Evolutionary conservation across 2,113 vertebrate species (phyloP), one percentile per base, ranked within the genome.

Genomic region (Nymphicus hollandicus): DNA sequence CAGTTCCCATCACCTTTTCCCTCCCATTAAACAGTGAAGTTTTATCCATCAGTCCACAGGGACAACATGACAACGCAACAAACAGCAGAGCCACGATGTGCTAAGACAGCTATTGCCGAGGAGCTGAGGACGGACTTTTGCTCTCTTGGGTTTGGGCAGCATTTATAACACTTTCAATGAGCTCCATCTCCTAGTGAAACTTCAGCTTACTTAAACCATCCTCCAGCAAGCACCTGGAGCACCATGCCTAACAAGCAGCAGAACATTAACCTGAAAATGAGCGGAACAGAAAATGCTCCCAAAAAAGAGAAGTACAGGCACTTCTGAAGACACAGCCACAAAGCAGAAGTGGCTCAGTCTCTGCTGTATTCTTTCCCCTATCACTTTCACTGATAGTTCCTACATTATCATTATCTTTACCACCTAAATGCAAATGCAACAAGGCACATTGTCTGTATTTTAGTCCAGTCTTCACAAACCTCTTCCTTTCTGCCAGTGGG

Each of bases 11-110:
- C 47, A 68, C 18, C 20, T 68, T 89, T 74, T 49, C n/a, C n/a
- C 37, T 89, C 2, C 1, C 35, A 60, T 69, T 64, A 43, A 83
- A 71, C 11, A 68, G 25, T 14, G n/a, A 74, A 13, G 12, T 69
- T 81, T 79, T 39, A 78, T n/a, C 65, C 3, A 0, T 53, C 64
- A 78, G 41, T 27, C 37, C 1, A 0, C 69, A 87, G 65, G 41
- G 37, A 58, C 50, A 0, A 0, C 27, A 39, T 85, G 84, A 81
- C 22, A 70, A 77, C 0, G 0, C 29, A 49, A 77, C 39, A 70
- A 77, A 66, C 33, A 44, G 46, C 78, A 88, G 88, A 82, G 50
- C 43, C 7, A 1, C 1, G 1, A 52, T 31, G 52, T 76, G 39
- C n/a, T 61, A 52, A 77, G 50, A 37, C 28, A 85, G 20, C 65